Evolutionary conservation across 2,113 vertebrate genomes (phyloP).

Genomic region (Meriones unguiculatus): DNA sequence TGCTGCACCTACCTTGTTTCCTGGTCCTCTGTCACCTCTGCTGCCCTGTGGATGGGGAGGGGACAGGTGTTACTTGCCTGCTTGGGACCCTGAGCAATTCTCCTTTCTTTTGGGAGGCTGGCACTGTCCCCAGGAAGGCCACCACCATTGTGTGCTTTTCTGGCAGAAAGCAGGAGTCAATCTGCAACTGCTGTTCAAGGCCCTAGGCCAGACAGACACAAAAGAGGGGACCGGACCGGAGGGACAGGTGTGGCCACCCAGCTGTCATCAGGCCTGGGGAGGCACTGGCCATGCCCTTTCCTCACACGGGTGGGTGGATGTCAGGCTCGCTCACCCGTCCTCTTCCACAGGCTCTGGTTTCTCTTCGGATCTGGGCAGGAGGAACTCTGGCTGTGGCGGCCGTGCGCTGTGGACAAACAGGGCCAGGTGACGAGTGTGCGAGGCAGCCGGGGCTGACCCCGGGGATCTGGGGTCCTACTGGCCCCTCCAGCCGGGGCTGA

Average conservation of each 20-base stretch:
- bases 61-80: background rate
- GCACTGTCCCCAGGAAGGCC: background rate
- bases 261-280: rapidly evolving
- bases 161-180: background rate
- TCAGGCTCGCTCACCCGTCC: background rate
- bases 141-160: background rate
- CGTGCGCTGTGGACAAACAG: slow-evolving; percentile 55
- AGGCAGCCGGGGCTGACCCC: background rate
- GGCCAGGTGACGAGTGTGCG: background rate
- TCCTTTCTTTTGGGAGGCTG: background rate
- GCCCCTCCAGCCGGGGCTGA: background rate
- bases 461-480: background rate
- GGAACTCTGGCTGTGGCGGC: slow-evolving; percentile 42
- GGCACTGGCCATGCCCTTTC: background rate
- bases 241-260: no score
- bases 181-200: background rate
- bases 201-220: background rate
- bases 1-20: slow-evolving; percentile 84
- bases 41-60: slow-evolving; percentile 74
- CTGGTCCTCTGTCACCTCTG: slow-evolving; percentile 81
- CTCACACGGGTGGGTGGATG: no score
- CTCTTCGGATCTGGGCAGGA: slow-evolving; percentile 85
- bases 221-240: rapidly evolving
- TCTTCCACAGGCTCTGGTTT: slow-evolving; percentile 82
- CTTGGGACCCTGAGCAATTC: background rate